Conservation (phyloP, 2,797 vertebrate genomes). For the Halcyon leucocephala region DNA sequence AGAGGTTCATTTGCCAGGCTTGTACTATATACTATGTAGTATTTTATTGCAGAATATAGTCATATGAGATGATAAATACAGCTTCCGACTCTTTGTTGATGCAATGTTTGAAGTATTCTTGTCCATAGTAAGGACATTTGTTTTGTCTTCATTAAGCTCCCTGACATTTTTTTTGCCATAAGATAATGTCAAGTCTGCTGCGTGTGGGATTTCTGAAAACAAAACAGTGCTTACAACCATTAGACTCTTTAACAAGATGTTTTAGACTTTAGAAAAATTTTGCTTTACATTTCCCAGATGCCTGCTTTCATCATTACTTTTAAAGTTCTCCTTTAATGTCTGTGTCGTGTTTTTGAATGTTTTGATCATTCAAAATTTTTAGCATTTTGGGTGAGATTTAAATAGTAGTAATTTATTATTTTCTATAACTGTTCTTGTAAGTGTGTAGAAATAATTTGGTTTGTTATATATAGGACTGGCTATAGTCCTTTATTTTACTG, state of each 20-base stretch:
- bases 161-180: conserved; percentile 61
- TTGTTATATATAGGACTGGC: neutral
- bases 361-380: conserved; percentile 65
- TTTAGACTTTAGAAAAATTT: conserved; percentile 73
- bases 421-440: neutral
- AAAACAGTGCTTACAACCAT: conserved; percentile 74
- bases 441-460: neutral
- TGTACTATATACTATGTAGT: too few relatives aligned
- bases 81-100: neutral
- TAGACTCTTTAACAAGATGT: conserved; percentile 63
- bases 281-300: conserved; percentile 72
- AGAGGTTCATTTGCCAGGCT: neutral
- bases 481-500: neutral
- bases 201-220: conserved; percentile 75
- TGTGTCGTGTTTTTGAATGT: conserved; percentile 52
- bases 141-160: conserved; percentile 71
- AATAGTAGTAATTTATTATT: conserved; percentile 29
- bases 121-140: conserved; percentile 54
- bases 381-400: conserved; percentile 56
- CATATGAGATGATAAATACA: neutral
- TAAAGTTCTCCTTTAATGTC: conserved; percentile 55
- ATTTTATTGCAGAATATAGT: neutral
- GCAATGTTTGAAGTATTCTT: conserved; percentile 60
- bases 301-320: conserved; percentile 52
- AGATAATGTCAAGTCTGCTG: neutral